These are phyloP conservation scores for Aeoliscus strigatus DNA, from an alignment of 2,797 vertebrate species.

Conservation along the genomic window DNA sequence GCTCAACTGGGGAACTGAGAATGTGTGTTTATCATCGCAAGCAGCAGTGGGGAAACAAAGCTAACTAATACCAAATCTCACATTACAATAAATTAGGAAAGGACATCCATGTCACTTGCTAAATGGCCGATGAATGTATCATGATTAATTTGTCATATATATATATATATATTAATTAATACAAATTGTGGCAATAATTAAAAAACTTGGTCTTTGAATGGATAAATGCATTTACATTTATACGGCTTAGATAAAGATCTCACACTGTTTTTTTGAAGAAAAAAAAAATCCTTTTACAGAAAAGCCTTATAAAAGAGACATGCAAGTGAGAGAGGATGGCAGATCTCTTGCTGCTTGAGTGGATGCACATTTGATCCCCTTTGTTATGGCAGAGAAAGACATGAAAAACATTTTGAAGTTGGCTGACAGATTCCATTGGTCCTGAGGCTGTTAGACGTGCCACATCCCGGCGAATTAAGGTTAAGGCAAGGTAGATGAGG, in stretches of 20 bases:
- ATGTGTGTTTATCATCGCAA: slow-evolving; percentile 76
- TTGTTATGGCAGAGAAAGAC: slow-evolving; percentile 47
- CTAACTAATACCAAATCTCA: slow-evolving; percentile 43
- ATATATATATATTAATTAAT: too few species aligned
- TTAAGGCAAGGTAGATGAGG: slow-evolving; percentile 75
- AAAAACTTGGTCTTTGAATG: too few species aligned
- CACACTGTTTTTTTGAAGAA: slow-evolving; percentile 16
- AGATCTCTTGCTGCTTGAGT: slow-evolving; percentile 48
- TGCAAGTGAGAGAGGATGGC: slow-evolving; percentile 25
- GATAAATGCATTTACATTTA: too few species aligned
- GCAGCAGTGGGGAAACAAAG: slow-evolving; percentile 45
- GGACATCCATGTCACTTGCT: too few species aligned
- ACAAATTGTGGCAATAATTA: too few species aligned
- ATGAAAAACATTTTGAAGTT: slow-evolving; percentile 62
- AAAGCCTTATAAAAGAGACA: slow-evolving; percentile 23
- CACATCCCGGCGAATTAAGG: slow-evolving; percentile 76
- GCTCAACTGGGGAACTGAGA: slow-evolving; percentile 85
- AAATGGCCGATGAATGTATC: too few species aligned
- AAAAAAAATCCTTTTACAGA: slow-evolving; percentile 5
- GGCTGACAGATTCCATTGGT: slow-evolving; percentile 73
- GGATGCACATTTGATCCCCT: slow-evolving; percentile 62
- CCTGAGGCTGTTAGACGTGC: slow-evolving; percentile 67
- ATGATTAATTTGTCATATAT: too few species aligned
- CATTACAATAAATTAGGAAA: slow-evolving; percentile 2
- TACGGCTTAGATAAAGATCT: slow-evolving; percentile 8